phyloP scores from a whole-genome alignment of 2,888 invertebrate species.

The Oscheius sp. region DNA sequence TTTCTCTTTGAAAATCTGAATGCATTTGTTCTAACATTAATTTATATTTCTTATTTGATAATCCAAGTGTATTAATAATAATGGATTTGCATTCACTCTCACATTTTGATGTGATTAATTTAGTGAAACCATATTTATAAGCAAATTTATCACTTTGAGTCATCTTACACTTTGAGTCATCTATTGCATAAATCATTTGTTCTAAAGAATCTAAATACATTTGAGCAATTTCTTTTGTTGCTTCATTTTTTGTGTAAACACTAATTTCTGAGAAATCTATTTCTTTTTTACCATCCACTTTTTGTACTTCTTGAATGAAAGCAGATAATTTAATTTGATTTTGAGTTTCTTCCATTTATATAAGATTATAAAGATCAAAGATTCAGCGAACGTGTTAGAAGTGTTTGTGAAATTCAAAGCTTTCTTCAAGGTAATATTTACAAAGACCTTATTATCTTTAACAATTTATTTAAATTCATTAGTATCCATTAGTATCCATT shows the following conservation, averaged over 20 bases:
- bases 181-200: slow-evolving; percentile 27
- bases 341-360: slow-evolving; percentile 27
- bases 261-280: slow-evolving; percentile 28
- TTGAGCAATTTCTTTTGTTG: slow-evolving; percentile 29
- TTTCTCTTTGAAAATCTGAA: slow-evolving; percentile 11
- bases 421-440: slow-evolving; percentile 25
- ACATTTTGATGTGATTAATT: slow-evolving; percentile 30
- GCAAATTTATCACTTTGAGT: slow-evolving; percentile 22
- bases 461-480: slow-evolving; percentile 20
- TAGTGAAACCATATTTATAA: slow-evolving; percentile 30
- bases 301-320: slow-evolving; percentile 28
- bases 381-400: slow-evolving; percentile 20
- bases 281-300: slow-evolving; percentile 27
- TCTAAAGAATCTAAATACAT: slow-evolving; percentile 29
- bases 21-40: slow-evolving; percentile 28
- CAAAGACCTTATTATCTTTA: slow-evolving; percentile 11
- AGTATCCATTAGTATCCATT: slow-evolving; percentile 27
- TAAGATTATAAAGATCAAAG: slow-evolving; percentile 21
- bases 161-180: slow-evolving; percentile 16
- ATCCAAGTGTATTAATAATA: slow-evolving; percentile 28
- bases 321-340: slow-evolving; percentile 29
- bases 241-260: slow-evolving; percentile 26
- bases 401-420: too few relatives aligned
- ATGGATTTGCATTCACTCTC: slow-evolving; percentile 29
- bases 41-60: slow-evolving; percentile 29